Percentiles rank a stretch among this genome's conserved stretches.
phyloP scores from a whole-genome alignment of 2,888 invertebrate genomes.

The Dyspetes luteomarginatus region DNA sequence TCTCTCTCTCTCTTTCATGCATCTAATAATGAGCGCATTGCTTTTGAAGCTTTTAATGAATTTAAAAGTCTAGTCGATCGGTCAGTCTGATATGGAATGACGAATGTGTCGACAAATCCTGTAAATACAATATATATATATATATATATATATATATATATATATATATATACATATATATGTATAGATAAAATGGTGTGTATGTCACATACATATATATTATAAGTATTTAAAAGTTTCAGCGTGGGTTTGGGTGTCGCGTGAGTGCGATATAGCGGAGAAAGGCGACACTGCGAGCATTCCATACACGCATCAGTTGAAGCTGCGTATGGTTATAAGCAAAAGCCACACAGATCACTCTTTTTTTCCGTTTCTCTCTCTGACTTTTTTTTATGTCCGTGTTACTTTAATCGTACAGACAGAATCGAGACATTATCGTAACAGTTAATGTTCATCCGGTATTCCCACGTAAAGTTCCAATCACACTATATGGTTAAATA shows the following conservation, averaged over 20 bases:
- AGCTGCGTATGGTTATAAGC: conserved; percentile 11
- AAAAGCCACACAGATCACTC: neutral
- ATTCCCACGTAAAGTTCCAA: conserved; percentile 60
- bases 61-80: conserved; percentile 40
- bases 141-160: neutral
- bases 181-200: too few relatives aligned
- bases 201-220: neutral
- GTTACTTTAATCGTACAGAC: conserved; percentile 31
- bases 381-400: neutral
- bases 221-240: conserved; percentile 28
- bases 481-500: conserved; percentile 1
- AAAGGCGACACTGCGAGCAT: conserved; percentile 58
- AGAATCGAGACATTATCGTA: neutral
- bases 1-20: neutral
- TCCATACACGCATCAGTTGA: conserved; percentile 51
- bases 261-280: conserved; percentile 44
- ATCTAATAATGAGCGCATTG: neutral
- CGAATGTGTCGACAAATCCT: conserved; percentile 28
- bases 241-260: conserved; percentile 50
- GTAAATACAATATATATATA: neutral
- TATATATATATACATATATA: neutral
- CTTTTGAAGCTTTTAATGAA: conserved; percentile 31
- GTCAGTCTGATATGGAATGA: conserved; percentile 44
- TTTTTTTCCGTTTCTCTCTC: conserved; percentile 1
- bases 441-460: conserved; percentile 48